Evolutionary conservation across 2,113 vertebrate species (phyloP).

Genomic region (Prunella himalayana): DNA sequence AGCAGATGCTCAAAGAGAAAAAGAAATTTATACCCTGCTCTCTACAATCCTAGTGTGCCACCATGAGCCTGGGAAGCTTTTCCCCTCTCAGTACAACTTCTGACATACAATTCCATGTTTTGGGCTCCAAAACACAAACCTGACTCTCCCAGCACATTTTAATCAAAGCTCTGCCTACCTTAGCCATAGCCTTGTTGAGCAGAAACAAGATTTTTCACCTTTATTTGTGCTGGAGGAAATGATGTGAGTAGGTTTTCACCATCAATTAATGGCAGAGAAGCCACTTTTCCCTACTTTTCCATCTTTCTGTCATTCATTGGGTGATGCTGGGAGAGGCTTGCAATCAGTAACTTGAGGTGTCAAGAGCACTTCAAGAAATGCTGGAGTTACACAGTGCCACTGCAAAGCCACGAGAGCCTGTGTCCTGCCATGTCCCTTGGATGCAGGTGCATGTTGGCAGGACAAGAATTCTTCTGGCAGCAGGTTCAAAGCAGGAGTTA

Average conservation of each 20-base stretch:
- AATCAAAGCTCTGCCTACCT: background rate
- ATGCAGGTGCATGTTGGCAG: background rate
- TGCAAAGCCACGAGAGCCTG: background rate
- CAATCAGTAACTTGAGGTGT: background rate
- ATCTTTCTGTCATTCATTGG: background rate
- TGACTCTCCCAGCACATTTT: background rate
- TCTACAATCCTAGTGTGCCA: accelerated
- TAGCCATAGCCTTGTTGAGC: background rate
- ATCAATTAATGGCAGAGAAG: background rate
- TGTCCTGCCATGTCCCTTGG: background rate
- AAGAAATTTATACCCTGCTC: background rate
- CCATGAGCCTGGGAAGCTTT: background rate
- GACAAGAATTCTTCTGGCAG: background rate
- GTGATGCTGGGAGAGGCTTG: accelerated
- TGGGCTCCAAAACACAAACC: background rate
- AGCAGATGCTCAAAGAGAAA: background rate
- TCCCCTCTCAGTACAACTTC: background rate
- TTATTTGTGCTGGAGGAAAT: background rate
- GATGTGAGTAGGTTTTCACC: accelerated
- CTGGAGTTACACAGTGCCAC: background rate
- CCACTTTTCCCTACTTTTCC: background rate
- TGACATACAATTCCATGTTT: background rate
- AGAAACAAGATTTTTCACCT: background rate
- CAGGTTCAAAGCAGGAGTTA: background rate
- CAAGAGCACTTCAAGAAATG: background rate